Conservation (phyloP, 2,113 vertebrate species). For the Hemichromis elongatus region DNA sequence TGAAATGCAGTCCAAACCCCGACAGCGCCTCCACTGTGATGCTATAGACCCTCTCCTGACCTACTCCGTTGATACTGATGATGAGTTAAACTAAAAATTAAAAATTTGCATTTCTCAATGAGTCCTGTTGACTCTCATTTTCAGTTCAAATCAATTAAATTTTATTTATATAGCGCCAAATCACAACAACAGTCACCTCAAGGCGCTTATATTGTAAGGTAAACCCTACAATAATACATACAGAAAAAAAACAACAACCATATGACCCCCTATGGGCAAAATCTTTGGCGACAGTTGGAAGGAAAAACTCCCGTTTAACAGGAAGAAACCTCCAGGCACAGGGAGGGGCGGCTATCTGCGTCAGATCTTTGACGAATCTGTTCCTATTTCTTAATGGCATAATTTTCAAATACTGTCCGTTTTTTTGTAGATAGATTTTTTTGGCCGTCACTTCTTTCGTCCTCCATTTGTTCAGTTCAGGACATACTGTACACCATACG, state of each 20-base stretch:
- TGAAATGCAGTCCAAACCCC: background rate
- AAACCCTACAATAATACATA: too few species aligned
- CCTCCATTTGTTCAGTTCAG: background rate
- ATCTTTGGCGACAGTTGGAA: too few species aligned
- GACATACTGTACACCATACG: fast-evolving
- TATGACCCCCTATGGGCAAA: too few species aligned
- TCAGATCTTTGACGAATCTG: background rate
- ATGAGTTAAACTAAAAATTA: background rate
- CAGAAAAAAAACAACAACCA: too few species aligned
- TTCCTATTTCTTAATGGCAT: background rate
- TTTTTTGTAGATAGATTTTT: background rate
- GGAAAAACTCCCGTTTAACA: too few species aligned
- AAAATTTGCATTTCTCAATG: background rate
- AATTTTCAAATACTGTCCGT: background rate
- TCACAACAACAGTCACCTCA: too few species aligned
- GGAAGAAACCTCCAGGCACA: too few species aligned
- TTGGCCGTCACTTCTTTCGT: fast-evolving
- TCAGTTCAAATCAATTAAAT: too few species aligned
- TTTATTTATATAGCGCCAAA: too few species aligned
- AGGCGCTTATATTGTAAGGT: too few species aligned
- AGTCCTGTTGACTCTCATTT: background rate
- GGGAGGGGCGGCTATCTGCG: too few species aligned
- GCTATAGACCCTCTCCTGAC: background rate
- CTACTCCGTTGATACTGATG: background rate
- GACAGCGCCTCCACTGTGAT: background rate